Conservation (phyloP, 2,888 invertebrate genomes). For the Melieria omissa region DNA sequence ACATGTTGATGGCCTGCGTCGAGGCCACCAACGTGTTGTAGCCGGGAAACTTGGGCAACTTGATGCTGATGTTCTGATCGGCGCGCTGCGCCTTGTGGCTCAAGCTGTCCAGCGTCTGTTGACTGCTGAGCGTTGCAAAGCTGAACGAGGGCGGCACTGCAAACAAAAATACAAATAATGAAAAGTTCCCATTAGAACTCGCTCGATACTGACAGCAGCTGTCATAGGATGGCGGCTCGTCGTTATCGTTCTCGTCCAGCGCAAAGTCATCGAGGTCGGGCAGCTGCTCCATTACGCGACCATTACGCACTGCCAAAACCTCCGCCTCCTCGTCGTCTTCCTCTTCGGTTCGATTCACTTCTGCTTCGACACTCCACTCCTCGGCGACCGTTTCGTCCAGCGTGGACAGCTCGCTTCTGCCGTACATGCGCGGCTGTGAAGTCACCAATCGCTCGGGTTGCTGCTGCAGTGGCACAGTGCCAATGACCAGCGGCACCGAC, state of each 20-base stretch:
- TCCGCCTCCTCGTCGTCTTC: conserved; percentile 48
- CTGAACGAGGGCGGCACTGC: conserved; percentile 61
- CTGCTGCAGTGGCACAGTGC: conserved; percentile 55
- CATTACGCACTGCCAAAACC: not conserved
- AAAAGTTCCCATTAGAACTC: not conserved
- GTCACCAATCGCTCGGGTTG: conserved; percentile 44
- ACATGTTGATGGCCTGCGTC: conserved; percentile 50
- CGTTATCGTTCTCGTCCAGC: conserved; percentile 44
- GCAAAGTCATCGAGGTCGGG: too few relatives aligned
- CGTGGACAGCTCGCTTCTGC: not conserved
- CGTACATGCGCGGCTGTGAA: conserved; percentile 48
- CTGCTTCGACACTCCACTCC: conserved; percentile 26
- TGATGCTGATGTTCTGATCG: conserved; percentile 45
- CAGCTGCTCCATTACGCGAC: too few relatives aligned
- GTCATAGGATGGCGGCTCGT: conserved; percentile 60
- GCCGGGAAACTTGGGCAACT: conserved; percentile 57
- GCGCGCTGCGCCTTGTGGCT: conserved; percentile 27
- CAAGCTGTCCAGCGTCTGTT: conserved; percentile 49
- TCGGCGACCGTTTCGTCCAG: conserved; percentile 3
- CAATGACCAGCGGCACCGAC: conserved; percentile 57
- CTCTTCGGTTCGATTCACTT: conserved; percentile 33
- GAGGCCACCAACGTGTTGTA: conserved; percentile 54
- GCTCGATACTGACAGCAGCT: conserved; percentile 57
- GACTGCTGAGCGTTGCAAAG: conserved; percentile 59
- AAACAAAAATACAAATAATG: conserved; percentile 10